These are phyloP conservation scores for Diplodus sargus DNA, from an alignment of 2,797 vertebrate species.

Conservation along the genomic window DNA sequence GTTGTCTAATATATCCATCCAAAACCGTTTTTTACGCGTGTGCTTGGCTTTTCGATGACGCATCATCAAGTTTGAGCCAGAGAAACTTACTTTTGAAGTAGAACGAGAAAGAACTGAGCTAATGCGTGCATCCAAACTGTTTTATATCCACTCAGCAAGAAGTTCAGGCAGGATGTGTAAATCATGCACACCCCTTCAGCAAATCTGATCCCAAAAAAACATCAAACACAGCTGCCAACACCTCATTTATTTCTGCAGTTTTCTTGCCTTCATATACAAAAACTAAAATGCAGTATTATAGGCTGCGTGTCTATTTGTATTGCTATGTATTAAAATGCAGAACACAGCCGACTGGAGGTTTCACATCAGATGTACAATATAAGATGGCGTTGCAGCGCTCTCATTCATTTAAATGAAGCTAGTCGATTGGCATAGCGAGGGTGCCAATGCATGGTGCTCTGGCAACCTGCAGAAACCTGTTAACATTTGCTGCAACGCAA, in stretches of 20 bases:
- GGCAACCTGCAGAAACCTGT: neutral
- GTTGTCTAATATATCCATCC: neutral
- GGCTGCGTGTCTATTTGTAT: neutral
- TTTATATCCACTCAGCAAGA: slow-evolving; percentile 32
- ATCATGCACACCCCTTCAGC: slow-evolving; percentile 27
- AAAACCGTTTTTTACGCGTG: neutral
- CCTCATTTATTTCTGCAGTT: slow-evolving; percentile 11
- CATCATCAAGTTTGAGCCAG: neutral
- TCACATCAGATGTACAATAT: neutral
- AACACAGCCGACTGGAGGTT: neutral
- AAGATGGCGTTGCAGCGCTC: neutral
- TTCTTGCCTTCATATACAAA: slow-evolving; percentile 6
- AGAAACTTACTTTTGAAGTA: neutral
- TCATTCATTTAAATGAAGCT: neutral
- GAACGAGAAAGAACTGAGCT: neutral
- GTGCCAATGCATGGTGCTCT: neutral
- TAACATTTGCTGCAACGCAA: neutral
- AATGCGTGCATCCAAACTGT: neutral
- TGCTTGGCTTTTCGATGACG: neutral
- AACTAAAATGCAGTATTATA: neutral
- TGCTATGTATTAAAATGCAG: neutral
- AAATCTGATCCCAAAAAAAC: slow-evolving; percentile 30
- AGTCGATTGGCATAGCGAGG: neutral
- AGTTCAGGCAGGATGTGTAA: slow-evolving; percentile 16
- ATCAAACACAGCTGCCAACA: slow-evolving; percentile 30